Percentiles rank a stretch among this genome's conserved stretches.
Evolutionary conservation across 2,113 vertebrate genomes (phyloP).

Genomic region (Dryoscopus gambensis): DNA sequence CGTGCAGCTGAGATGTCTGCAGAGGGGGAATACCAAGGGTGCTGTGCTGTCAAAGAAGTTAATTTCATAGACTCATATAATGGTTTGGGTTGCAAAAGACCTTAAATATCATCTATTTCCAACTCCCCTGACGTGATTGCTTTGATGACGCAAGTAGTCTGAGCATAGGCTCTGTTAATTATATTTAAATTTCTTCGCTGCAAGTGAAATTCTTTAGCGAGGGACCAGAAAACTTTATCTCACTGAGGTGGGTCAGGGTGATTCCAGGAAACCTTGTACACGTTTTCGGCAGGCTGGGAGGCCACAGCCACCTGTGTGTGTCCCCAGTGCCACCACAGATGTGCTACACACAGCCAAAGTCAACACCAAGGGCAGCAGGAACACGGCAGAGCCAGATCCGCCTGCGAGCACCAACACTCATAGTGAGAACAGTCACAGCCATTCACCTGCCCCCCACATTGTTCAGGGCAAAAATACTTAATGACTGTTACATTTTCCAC

Average conservation of each 20-base stretch:
- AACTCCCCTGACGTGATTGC: background rate
- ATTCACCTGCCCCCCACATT: background rate
- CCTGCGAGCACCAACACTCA: background rate
- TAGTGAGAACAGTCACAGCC: background rate
- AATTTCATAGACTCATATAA: background rate
- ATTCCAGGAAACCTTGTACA: background rate
- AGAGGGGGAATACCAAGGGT: background rate
- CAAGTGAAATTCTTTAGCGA: background rate
- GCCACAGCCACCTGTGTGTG: background rate
- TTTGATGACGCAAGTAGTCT: background rate
- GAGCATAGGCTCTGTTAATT: background rate
- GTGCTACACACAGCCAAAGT: background rate
- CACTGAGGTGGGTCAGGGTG: background rate
- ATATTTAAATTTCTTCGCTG: background rate
- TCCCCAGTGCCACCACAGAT: background rate
- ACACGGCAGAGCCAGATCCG: rapidly evolving
- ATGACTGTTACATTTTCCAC: background rate
- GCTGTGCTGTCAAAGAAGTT: background rate
- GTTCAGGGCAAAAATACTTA: background rate
- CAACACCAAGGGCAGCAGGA: background rate
- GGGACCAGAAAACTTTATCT: background rate
- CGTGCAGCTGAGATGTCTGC: background rate
- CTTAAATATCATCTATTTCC: background rate
- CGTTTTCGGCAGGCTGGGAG: background rate
- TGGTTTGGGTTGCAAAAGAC: background rate